Evolutionary conservation across 2,797 vertebrate species (phyloP).

Genomic region (Sebastes goodei): DNA sequence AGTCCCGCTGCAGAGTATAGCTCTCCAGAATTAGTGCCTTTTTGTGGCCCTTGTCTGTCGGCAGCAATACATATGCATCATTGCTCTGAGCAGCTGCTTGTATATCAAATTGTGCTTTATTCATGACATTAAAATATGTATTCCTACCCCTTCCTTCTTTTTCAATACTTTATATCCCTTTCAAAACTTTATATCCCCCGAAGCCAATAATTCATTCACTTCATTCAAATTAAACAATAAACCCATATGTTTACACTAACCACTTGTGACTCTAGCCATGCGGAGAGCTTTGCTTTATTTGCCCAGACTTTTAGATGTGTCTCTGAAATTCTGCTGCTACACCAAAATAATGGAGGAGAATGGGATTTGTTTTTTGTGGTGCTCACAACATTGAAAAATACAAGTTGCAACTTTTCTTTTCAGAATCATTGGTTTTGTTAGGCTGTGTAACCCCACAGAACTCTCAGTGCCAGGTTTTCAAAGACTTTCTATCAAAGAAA

Average conservation of each 20-base stretch:
- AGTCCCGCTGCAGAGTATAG: not conserved
- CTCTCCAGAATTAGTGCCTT: slow-evolving; percentile 12
- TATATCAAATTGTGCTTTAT: slow-evolving; percentile 20
- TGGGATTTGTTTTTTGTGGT: not conserved
- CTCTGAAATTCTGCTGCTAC: not conserved
- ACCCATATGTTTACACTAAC: not conserved
- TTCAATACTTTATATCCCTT: not conserved
- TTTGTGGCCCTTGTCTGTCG: slow-evolving; percentile 33
- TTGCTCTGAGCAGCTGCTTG: not conserved
- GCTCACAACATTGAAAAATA: not conserved
- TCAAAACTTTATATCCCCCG: not conserved
- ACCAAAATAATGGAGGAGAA: not conserved
- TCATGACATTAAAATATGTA: slow-evolving; percentile 26
- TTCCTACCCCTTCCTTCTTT: not conserved
- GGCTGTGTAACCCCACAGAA: not conserved
- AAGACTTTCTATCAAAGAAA: not conserved
- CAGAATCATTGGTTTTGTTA: not conserved
- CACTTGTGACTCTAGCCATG: not conserved
- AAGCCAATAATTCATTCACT: not conserved
- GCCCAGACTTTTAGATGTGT: not conserved
- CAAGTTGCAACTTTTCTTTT: not conserved
- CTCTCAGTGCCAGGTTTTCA: not conserved
- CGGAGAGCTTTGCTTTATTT: not conserved
- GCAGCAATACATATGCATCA: slow-evolving; percentile 19
- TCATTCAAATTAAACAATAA: not conserved